Evolutionary conservation across 2,888 invertebrate genomes (phyloP).

Genomic region (Odontothrips loti): DNA sequence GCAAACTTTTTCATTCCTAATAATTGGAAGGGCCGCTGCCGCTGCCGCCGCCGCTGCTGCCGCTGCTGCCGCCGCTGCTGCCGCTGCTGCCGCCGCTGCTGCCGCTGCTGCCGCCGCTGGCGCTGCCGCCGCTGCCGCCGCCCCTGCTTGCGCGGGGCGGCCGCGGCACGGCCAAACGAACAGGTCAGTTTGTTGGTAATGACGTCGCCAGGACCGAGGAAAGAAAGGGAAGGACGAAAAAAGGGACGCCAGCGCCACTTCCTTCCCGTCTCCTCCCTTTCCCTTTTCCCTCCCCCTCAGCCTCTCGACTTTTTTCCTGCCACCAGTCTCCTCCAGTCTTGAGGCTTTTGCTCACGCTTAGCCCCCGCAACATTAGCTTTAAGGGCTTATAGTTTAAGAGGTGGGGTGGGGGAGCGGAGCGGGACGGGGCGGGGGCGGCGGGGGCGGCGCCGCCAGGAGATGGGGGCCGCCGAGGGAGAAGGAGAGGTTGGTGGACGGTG

Average conservation of each 20-base stretch:
- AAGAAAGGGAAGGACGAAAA: too few relatives aligned
- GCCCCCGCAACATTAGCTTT: conserved; percentile 25
- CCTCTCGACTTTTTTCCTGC: conserved; percentile 21
- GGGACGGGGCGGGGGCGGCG: background rate
- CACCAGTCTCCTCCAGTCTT: conserved; percentile 16
- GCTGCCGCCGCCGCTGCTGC: too few relatives aligned
- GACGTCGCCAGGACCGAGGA: background rate
- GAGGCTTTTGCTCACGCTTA: conserved; percentile 24
- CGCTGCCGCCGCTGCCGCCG: too few relatives aligned
- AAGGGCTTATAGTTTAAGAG: conserved; percentile 26
- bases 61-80: too few relatives aligned
- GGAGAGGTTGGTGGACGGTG: background rate
- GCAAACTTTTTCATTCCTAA: too few relatives aligned
- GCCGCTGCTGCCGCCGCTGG: too few relatives aligned
- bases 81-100: too few relatives aligned
- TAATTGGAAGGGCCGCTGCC: too few relatives aligned
- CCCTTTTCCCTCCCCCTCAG: background rate
- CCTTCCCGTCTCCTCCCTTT: background rate
- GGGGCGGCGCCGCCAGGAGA: background rate
- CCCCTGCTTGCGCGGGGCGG: too few relatives aligned
- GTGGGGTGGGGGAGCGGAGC: conserved; percentile 19
- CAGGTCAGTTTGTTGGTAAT: conserved; percentile 20
- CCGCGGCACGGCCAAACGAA: background rate
- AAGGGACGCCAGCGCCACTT: too few relatives aligned
- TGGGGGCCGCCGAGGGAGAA: background rate